phyloP scores from a whole-genome alignment of 2,888 invertebrate genomes.

The Ommatoiulus sabulosus region DNA sequence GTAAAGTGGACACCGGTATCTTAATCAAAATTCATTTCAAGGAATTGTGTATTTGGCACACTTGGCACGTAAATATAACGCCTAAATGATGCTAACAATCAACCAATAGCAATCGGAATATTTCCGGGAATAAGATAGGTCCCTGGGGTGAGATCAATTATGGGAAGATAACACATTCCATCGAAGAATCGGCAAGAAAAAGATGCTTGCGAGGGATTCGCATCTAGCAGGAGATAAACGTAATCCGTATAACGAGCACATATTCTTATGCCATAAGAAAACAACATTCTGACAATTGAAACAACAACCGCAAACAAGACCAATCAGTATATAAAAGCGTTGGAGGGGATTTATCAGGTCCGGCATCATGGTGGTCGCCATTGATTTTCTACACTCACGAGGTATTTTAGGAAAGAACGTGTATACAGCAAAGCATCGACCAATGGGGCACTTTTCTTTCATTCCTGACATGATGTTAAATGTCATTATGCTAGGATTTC shows the following conservation, averaged over 20 bases:
- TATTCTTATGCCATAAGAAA: slow-evolving; percentile 35
- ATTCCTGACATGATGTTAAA: background rate
- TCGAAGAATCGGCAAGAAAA: background rate
- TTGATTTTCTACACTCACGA: background rate
- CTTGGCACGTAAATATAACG: background rate
- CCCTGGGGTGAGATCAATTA: slow-evolving; percentile 13
- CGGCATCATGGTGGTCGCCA: slow-evolving; percentile 8
- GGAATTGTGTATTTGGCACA: background rate
- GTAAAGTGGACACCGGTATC: too few species aligned
- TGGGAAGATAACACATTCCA: slow-evolving; percentile 1
- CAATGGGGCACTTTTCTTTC: background rate
- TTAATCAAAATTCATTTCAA: too few species aligned
- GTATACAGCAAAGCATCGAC: background rate
- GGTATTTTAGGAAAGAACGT: background rate
- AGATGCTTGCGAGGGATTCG: background rate
- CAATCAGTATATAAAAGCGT: slow-evolving; percentile 45
- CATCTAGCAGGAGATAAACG: slow-evolving; percentile 2
- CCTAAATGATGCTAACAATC: background rate
- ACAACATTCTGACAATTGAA: slow-evolving; percentile 42
- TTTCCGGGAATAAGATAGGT: background rate
- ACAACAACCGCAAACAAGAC: slow-evolving; percentile 46
- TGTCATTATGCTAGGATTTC: background rate
- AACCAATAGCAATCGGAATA: background rate
- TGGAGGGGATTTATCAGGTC: slow-evolving; percentile 19
- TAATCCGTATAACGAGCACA: slow-evolving; percentile 48